A percentile compares a stretch with the other conserved stretches of the same genome.
Conservation (phyloP, 2,888 invertebrate species). For the Sphaerophoria rueppellii region DNA sequence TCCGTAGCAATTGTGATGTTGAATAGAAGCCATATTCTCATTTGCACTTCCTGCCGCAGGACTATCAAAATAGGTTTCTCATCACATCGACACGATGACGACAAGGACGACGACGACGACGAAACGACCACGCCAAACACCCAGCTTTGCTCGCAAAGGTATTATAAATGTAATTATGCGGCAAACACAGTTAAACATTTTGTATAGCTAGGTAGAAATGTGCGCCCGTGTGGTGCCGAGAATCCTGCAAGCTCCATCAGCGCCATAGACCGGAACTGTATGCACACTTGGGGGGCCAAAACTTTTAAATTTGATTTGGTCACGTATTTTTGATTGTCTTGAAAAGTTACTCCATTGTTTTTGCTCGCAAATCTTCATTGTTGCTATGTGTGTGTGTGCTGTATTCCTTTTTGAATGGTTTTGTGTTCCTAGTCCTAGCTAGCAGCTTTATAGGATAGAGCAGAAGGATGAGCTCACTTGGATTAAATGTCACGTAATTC, state of each 20-base stretch:
- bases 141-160: constrained; percentile 21
- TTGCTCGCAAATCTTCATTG: constrained; percentile 23
- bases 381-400: background rate
- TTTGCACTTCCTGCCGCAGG: constrained; percentile 63
- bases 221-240: background rate
- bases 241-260: background rate
- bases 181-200: constrained; percentile 55
- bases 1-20: constrained; percentile 11
- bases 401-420: constrained; percentile 1
- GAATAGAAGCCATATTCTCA: constrained; percentile 38
- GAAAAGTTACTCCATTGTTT: constrained; percentile 51
- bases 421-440: background rate
- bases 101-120: constrained; percentile 35
- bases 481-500: constrained; percentile 66
- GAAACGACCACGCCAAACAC: too few relatives aligned
- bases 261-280: constrained; percentile 23
- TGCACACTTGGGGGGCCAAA: constrained; percentile 1
- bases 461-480: constrained; percentile 35
- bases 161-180: constrained; percentile 72
- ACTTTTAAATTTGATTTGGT: constrained; percentile 72
- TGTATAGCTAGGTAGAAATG: background rate
- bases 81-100: constrained; percentile 40
- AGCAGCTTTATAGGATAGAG: background rate
- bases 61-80: constrained; percentile 59
- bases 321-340: constrained; percentile 72